Evolutionary conservation across 2,888 invertebrate species (phyloP).

Genomic region (Hydraecia micacea): DNA sequence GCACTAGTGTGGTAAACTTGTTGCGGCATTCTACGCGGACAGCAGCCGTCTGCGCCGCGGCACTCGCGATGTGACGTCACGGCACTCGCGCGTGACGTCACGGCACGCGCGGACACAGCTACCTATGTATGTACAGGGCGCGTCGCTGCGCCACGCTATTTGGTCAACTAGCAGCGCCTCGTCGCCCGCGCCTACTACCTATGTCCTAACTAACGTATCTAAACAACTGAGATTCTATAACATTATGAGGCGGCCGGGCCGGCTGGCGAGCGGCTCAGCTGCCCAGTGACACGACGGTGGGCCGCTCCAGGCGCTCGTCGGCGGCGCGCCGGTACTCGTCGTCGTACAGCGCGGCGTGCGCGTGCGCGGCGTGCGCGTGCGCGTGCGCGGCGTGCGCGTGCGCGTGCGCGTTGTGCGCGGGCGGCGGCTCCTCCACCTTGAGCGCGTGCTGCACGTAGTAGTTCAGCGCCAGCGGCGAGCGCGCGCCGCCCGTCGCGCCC

Average conservation of each 20-base stretch:
- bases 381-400: slow-evolving; percentile 69
- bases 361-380: slow-evolving; percentile 74
- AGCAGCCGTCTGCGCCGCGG: slow-evolving; percentile 3
- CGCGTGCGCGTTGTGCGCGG: slow-evolving; percentile 66
- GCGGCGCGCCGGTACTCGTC: slow-evolving; percentile 65
- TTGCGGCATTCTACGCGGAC: slow-evolving; percentile 23
- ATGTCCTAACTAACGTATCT: slow-evolving; percentile 68
- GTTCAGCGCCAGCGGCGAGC: slow-evolving; percentile 77
- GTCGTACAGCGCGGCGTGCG: slow-evolving; percentile 61
- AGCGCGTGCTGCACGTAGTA: slow-evolving; percentile 82
- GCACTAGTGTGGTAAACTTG: slow-evolving; percentile 31
- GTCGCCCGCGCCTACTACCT: slow-evolving; percentile 65
- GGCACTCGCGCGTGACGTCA: slow-evolving; percentile 1
- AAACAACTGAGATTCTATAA: slow-evolving; percentile 83
- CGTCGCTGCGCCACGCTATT: slow-evolving; percentile 65
- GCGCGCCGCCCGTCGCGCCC: slow-evolving; percentile 67
- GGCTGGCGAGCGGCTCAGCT: slow-evolving; percentile 79
- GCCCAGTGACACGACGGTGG: slow-evolving; percentile 89
- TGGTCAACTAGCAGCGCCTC: slow-evolving; percentile 79
- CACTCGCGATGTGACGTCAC: background rate
- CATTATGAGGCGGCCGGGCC: slow-evolving; percentile 56
- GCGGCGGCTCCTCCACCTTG: slow-evolving; percentile 84
- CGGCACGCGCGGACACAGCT: slow-evolving; percentile 27
- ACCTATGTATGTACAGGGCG: slow-evolving; percentile 41
- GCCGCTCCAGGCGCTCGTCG: slow-evolving; percentile 85